Percentiles rank a stretch among this genome's conserved stretches.
Evolutionary conservation across 2,113 vertebrate species (phyloP).

Genomic region (Galeopterus variegatus): DNA sequence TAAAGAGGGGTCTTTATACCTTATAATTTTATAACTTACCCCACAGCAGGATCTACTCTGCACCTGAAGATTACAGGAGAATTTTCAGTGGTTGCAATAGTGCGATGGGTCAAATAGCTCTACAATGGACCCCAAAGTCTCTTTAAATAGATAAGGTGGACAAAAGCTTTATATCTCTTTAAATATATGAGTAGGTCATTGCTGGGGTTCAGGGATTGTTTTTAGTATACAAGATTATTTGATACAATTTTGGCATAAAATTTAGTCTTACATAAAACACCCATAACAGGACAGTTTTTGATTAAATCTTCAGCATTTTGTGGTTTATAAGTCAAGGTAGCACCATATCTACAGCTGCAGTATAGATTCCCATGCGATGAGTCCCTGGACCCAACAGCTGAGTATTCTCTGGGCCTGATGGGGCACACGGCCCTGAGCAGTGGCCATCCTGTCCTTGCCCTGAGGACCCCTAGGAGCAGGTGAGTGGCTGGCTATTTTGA

Average conservation of each 20-base stretch:
- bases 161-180: background rate
- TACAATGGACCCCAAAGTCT: background rate
- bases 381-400: background rate
- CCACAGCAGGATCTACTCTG: background rate
- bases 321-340: background rate
- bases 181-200: background rate
- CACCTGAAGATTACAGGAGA: background rate
- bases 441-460: background rate
- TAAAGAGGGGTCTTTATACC: background rate
- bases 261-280: background rate
- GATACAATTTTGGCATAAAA: background rate
- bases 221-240: conserved; percentile 4
- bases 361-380: background rate
- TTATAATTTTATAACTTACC: background rate
- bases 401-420: background rate
- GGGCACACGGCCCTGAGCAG: background rate
- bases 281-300: background rate
- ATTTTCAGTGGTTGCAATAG: background rate
- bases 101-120: background rate
- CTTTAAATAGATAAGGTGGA: background rate
- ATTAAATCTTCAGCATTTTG: background rate
- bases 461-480: background rate
- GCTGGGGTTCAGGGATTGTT: background rate
- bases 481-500: fast-evolving
- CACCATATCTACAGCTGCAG: background rate